Evolutionary conservation across 2,113 vertebrate species (phyloP).

Genomic region (Protobothrops mucrosquamatus): DNA sequence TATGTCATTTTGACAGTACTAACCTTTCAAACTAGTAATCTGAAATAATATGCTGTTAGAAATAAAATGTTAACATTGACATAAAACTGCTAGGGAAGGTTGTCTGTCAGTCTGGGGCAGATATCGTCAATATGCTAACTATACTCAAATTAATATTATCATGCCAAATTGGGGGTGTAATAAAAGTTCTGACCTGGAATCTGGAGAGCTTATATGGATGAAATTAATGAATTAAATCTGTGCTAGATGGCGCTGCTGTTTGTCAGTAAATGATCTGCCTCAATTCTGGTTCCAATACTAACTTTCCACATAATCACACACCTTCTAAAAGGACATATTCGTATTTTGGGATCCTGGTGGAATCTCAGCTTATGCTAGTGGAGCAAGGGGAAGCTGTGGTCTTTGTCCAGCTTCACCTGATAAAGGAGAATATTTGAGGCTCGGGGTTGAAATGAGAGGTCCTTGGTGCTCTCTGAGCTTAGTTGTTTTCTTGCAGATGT

Average conservation of each 20-base stretch:
- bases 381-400: background rate
- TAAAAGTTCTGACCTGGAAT: background rate
- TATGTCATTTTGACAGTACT: conserved; percentile 47
- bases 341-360: background rate
- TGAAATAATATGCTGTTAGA: background rate
- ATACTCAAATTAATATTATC: background rate
- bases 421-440: background rate
- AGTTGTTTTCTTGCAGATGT: background rate
- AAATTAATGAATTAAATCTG: background rate
- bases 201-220: background rate
- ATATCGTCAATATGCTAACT: background rate
- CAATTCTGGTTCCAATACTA: background rate
- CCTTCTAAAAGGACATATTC: background rate
- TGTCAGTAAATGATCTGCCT: background rate
- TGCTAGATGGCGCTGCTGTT: background rate
- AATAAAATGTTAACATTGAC: background rate
- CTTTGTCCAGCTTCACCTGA: background rate
- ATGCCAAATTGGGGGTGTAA: background rate
- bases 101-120: background rate
- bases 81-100: background rate
- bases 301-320: background rate
- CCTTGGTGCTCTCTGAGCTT: background rate
- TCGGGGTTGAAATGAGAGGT: background rate
- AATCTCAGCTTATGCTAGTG: background rate
- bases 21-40: conserved; percentile 34